Conservation (phyloP, 2,113 vertebrate genomes). For the Lasiurus borealis region DNA sequence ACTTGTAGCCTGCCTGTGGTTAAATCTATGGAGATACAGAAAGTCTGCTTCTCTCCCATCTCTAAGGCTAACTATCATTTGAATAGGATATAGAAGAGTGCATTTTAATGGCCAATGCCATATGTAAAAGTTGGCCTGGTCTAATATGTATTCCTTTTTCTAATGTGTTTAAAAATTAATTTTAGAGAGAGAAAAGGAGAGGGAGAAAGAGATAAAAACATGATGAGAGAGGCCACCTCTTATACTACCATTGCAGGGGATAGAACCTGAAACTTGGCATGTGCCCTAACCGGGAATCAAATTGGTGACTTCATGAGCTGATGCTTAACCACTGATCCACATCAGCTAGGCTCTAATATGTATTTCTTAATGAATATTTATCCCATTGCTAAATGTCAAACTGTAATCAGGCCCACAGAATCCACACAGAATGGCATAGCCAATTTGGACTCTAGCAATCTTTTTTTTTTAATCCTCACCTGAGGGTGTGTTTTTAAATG, state of each 20-base stretch:
- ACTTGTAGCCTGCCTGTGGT: not conserved
- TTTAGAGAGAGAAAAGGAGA: not conserved
- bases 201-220: not conserved
- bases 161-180: not conserved
- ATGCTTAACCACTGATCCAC: not conserved
- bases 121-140: not conserved
- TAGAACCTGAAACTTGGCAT: too few relatives aligned
- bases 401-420: not conserved
- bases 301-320: too few relatives aligned
- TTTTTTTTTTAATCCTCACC: too few relatives aligned
- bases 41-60: not conserved
- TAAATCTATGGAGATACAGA: not conserved
- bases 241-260: too few relatives aligned
- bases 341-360: not conserved
- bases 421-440: not conserved
- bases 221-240: too few relatives aligned
- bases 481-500: too few relatives aligned
- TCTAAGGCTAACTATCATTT: not conserved
- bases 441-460: not conserved
- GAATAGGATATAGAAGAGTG: not conserved
- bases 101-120: not conserved
- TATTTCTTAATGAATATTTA: conserved; percentile 44
- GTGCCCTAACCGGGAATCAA: too few relatives aligned
- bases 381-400: not conserved
- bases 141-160: not conserved